These are phyloP conservation scores for Parotia lawesii DNA, from an alignment of 2,113 vertebrate species.

Conservation along the genomic window DNA sequence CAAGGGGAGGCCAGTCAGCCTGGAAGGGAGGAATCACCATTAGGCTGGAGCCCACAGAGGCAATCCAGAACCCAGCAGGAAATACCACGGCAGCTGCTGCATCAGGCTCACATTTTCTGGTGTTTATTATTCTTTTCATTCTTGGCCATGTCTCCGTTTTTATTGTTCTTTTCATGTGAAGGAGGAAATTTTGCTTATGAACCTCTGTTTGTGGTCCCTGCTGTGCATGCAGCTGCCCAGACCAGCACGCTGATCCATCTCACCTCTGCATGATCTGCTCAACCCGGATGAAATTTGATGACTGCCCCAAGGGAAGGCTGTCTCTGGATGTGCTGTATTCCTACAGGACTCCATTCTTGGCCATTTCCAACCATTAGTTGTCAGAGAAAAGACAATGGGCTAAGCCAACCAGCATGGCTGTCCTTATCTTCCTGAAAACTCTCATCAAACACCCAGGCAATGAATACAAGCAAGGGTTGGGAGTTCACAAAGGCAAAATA, in stretches of 20 bases:
- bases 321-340: neutral
- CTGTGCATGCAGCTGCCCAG: neutral
- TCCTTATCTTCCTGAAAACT: neutral
- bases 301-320: neutral
- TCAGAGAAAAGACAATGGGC: neutral
- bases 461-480: neutral
- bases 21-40: neutral
- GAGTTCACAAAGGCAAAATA: neutral
- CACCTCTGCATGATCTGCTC: neutral
- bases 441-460: neutral
- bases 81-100: neutral
- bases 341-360: neutral
- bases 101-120: neutral
- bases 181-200: neutral
- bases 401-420: neutral
- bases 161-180: neutral
- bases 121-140: neutral
- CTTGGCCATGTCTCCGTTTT: neutral
- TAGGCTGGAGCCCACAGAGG: neutral
- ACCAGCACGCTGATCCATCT: fast-evolving
- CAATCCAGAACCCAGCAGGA: fast-evolving
- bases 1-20: neutral
- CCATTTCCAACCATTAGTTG: neutral
- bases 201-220: neutral
- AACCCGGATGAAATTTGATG: neutral